Conservation (phyloP, 1,140 invertebrate genomes). For the Panulirus ornatus region DNA sequence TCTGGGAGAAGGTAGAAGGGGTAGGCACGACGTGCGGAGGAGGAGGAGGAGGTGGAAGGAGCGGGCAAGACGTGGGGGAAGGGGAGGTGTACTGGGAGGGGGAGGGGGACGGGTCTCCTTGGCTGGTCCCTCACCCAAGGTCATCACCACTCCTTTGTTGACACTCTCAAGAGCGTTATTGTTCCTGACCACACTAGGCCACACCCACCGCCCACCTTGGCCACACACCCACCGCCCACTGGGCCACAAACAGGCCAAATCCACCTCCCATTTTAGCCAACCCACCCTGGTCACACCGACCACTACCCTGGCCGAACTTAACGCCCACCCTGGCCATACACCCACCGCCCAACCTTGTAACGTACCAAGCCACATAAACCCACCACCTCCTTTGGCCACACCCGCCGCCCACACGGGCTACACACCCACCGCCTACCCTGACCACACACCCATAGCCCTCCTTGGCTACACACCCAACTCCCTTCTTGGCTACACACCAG, state of each 20-base stretch:
- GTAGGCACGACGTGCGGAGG: background rate
- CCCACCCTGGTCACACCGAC: background rate
- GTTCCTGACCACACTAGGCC: background rate
- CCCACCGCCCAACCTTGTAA: no score
- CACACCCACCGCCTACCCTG: no score
- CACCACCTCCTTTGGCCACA: no score
- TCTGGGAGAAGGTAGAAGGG: background rate
- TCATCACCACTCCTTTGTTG: background rate
- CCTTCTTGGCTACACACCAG: no score
- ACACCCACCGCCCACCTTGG: background rate
- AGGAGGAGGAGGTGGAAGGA: background rate
- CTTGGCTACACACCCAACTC: no score
- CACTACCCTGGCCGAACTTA: background rate
- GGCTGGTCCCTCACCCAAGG: background rate
- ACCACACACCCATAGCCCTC: no score
- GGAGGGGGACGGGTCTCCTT: background rate
- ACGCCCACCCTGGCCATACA: no score
- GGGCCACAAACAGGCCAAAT: background rate
- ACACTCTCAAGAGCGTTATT: background rate
- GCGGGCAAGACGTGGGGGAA: background rate
- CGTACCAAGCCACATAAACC: no score
- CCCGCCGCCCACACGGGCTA: no score
- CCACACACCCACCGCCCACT: background rate
- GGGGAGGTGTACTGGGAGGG: background rate
- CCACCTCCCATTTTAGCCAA: background rate